phyloP scores from a whole-genome alignment of 2,888 invertebrate species.

The Sarcophaga caerulescens region DNA sequence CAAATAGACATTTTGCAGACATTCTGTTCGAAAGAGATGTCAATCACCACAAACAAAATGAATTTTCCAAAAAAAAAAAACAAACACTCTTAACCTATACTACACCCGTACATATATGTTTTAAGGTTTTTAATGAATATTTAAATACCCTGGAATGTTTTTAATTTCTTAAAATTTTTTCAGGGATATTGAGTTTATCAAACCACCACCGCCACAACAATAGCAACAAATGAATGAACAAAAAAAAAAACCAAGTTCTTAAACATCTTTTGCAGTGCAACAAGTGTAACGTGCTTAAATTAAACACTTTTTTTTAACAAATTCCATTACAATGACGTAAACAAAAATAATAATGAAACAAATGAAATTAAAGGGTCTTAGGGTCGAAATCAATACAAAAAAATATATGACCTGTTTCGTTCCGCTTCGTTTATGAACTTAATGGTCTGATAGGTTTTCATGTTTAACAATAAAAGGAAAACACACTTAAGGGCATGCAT shows the following conservation, averaged over 20 bases:
- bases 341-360: neutral
- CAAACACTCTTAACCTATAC: too few relatives aligned
- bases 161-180: neutral
- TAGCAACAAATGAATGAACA: neutral
- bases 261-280: conserved; percentile 36
- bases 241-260: conserved; percentile 16
- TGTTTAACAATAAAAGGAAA: neutral
- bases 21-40: neutral
- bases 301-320: conserved; percentile 22
- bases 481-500: neutral
- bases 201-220: neutral
- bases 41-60: neutral
- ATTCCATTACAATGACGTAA: neutral
- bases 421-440: neutral
- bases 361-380: conserved; percentile 28
- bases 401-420: conserved; percentile 28
- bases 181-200: neutral
- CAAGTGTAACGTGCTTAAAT: conserved; percentile 46
- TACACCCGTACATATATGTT: too few relatives aligned
- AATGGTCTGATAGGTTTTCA: conserved; percentile 55
- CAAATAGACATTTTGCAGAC: neutral
- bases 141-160: too few relatives aligned
- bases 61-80: neutral
- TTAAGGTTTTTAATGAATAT: too few relatives aligned
- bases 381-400: conserved; percentile 35